phyloP scores from a whole-genome alignment of 1,140 invertebrate species.

The Camponotus pennsylvanicus region DNA sequence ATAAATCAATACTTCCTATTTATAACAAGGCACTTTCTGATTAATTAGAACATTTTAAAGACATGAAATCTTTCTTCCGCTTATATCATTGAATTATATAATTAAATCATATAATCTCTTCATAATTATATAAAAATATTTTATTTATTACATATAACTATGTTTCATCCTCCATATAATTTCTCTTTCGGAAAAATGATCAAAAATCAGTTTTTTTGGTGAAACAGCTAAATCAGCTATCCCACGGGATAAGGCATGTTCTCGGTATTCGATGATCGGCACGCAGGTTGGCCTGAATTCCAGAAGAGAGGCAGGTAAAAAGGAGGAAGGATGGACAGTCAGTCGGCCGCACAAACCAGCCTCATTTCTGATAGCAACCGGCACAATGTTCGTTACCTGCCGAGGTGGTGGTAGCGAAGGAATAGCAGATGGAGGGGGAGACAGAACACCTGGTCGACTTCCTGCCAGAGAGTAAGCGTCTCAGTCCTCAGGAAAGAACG shows the following conservation, averaged over 20 bases:
- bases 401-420: constrained; percentile 62
- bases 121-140: neutral
- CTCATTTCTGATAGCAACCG: constrained; percentile 74
- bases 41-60: neutral
- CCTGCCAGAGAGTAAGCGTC: constrained; percentile 77
- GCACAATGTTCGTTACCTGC: constrained; percentile 71
- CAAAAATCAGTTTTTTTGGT: neutral
- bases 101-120: neutral
- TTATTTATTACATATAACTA: neutral
- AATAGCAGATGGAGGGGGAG: constrained; percentile 69
- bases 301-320: constrained; percentile 52
- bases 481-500: constrained; percentile 79
- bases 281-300: constrained; percentile 73
- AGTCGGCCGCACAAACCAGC: constrained; percentile 68
- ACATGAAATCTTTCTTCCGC: neutral
- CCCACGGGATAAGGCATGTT: constrained; percentile 32
- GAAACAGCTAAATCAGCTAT: neutral
- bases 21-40: too few species aligned
- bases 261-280: constrained; percentile 1
- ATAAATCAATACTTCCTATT: neutral
- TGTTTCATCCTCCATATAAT: neutral
- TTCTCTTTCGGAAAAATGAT: neutral
- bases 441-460: constrained; percentile 82
- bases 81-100: neutral
- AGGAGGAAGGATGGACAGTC: constrained; percentile 65